These are phyloP conservation scores for Drosophila nigromelanica DNA, from an alignment of 1,140 invertebrate species.

Conservation along the genomic window DNA sequence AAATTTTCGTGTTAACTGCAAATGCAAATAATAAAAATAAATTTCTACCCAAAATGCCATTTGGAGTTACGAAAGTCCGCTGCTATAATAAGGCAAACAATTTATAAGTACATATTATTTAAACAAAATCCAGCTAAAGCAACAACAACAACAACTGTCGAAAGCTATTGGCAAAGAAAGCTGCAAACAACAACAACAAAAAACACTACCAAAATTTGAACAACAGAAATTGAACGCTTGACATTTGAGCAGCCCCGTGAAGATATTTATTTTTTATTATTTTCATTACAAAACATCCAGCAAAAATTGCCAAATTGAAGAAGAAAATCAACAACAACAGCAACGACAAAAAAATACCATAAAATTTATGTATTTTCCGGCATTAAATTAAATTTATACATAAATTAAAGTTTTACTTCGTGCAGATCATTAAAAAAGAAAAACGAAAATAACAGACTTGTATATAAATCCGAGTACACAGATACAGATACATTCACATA, in stretches of 20 bases:
- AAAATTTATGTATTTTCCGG: slow-evolving; percentile 74
- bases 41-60: slow-evolving; percentile 22
- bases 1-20: slow-evolving; percentile 54
- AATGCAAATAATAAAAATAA: slow-evolving; percentile 50
- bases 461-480: background rate
- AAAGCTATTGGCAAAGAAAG: slow-evolving; percentile 42
- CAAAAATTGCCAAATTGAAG: slow-evolving; percentile 30
- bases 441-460: slow-evolving; percentile 9
- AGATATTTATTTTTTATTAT: slow-evolving; percentile 42
- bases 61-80: slow-evolving; percentile 31
- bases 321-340: background rate
- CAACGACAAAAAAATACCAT: slow-evolving; percentile 9
- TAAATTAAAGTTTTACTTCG: slow-evolving; percentile 81
- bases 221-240: slow-evolving; percentile 44
- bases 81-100: slow-evolving; percentile 28
- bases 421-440: slow-evolving; percentile 72
- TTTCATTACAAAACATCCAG: slow-evolving; percentile 61
- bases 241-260: slow-evolving; percentile 41
- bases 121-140: slow-evolving; percentile 44
- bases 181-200: slow-evolving; percentile 19
- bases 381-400: slow-evolving; percentile 82
- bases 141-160: slow-evolving; percentile 13
- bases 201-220: slow-evolving; percentile 2
- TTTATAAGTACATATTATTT: slow-evolving; percentile 42
- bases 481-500: background rate